phyloP scores from a whole-genome alignment of 2,797 vertebrate species.

The Crypturellus tataupa region DNA sequence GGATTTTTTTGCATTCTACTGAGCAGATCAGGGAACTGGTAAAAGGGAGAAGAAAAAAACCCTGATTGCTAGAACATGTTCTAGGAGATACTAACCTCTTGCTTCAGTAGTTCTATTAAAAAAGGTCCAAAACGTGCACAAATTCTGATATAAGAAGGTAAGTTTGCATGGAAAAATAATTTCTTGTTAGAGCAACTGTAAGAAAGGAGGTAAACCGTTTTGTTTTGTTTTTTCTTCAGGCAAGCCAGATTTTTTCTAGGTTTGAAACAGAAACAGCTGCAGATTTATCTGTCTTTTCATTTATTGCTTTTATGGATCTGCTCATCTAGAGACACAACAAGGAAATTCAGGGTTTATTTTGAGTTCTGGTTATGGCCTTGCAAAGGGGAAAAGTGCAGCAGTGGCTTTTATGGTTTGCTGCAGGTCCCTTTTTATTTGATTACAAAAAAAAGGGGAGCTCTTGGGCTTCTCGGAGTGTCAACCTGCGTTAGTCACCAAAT shows the following conservation, averaged over 20 bases:
- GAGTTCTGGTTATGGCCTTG: background rate
- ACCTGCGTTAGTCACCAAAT: conserved; percentile 35
- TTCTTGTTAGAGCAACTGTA: background rate
- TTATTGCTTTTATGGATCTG: background rate
- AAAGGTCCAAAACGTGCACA: background rate
- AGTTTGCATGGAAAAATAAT: background rate
- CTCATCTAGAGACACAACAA: background rate
- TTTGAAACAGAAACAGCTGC: background rate
- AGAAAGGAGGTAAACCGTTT: background rate
- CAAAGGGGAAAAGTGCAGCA: background rate
- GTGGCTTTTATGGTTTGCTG: background rate
- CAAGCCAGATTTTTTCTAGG: background rate
- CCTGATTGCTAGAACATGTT: background rate
- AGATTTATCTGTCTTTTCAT: background rate
- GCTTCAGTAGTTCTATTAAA: background rate
- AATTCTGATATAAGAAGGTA: background rate
- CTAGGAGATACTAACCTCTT: background rate
- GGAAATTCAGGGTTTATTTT: background rate
- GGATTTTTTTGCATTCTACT: background rate
- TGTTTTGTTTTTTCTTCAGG: background rate
- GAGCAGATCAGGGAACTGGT: background rate
- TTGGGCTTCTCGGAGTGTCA: background rate
- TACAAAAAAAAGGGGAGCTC: background rate
- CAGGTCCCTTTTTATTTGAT: background rate
- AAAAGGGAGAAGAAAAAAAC: background rate